phyloP scores from a whole-genome alignment of 2,888 invertebrate species.

The Acrocera orbiculus region DNA sequence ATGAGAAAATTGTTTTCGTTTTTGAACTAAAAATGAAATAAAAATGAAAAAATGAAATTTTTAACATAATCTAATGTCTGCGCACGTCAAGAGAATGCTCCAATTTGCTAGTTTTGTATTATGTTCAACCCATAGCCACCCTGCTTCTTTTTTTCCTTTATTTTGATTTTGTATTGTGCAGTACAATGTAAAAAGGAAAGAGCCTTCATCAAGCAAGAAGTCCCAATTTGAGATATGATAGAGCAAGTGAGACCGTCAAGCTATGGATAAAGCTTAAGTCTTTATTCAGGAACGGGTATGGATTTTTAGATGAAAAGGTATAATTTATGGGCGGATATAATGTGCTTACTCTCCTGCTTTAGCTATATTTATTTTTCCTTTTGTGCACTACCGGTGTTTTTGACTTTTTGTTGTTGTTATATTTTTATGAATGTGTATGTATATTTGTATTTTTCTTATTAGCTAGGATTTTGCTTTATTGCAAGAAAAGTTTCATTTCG shows the following conservation, averaged over 20 bases:
- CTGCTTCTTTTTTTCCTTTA: neutral
- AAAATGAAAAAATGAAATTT: too few relatives aligned
- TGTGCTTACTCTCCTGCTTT: constrained; percentile 8
- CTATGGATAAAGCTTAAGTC: neutral
- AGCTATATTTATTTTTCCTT: too few relatives aligned
- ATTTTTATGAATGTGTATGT: too few relatives aligned
- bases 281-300: constrained; percentile 6
- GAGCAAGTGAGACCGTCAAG: neutral
- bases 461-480: too few relatives aligned
- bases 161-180: neutral
- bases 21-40: too few relatives aligned
- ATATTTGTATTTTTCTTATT: too few relatives aligned
- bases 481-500: too few relatives aligned
- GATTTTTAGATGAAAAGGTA: constrained; percentile 11
- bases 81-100: constrained; percentile 8
- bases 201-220: neutral
- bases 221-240: neutral
- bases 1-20: too few relatives aligned
- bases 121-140: constrained; percentile 2
- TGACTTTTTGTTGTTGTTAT: too few relatives aligned
- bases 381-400: too few relatives aligned
- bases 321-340: constrained; percentile 14
- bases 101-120: constrained; percentile 4
- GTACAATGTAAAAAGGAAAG: neutral
- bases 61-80: constrained; percentile 7